phyloP scores from a whole-genome alignment of 2,888 invertebrate genomes.

The Agrochola lota region DNA sequence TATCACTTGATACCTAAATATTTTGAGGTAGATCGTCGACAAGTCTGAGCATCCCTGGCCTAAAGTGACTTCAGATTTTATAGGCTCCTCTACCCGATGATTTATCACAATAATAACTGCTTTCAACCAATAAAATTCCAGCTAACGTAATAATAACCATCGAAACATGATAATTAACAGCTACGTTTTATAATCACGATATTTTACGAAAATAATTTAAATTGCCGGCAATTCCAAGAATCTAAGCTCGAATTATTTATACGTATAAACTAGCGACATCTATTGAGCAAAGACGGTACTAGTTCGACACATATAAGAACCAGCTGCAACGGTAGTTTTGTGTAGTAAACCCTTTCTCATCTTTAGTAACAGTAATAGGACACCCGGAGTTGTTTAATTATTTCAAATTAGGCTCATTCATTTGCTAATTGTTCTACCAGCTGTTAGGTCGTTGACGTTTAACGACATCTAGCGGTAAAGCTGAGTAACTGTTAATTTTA shows the following conservation, averaged over 20 bases:
- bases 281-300: slow-evolving; percentile 75
- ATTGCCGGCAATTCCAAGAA: background rate
- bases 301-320: slow-evolving; percentile 74
- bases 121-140: background rate
- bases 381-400: slow-evolving; percentile 69
- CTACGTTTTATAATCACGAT: slow-evolving; percentile 10
- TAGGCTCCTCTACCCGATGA: background rate
- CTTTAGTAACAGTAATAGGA: slow-evolving; percentile 65
- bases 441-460: slow-evolving; percentile 60
- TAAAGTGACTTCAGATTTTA: background rate
- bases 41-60: background rate
- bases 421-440: slow-evolving; percentile 63
- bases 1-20: background rate
- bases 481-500: slow-evolving; percentile 57
- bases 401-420: slow-evolving; percentile 71
- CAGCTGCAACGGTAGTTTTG: slow-evolving; percentile 73
- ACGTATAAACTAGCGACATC: slow-evolving; percentile 73
- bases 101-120: slow-evolving; percentile 4
- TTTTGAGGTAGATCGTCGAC: background rate
- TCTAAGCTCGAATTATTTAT: slow-evolving; percentile 13
- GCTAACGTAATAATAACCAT: slow-evolving; percentile 37
- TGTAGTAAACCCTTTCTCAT: slow-evolving; percentile 69
- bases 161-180: slow-evolving; percentile 34
- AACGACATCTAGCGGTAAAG: slow-evolving; percentile 75
- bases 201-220: slow-evolving; percentile 31